Conservation (phyloP, 2,888 invertebrate species). For the Aporophyla lueneburgensis region DNA sequence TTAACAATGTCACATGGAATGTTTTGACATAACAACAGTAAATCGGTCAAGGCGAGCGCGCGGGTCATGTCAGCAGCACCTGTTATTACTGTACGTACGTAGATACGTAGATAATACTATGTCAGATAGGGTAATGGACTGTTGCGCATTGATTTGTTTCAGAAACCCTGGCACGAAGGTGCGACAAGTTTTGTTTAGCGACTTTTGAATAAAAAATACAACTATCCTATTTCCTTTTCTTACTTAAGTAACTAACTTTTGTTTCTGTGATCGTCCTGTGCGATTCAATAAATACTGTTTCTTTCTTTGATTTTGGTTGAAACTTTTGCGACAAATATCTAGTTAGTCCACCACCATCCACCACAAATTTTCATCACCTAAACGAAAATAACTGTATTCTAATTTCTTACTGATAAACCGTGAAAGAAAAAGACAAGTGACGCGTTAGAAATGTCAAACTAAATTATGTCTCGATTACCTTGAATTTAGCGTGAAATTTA, state of each 20-base stretch:
- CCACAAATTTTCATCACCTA: no score
- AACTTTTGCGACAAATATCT: not conserved
- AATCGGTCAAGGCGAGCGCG: slow-evolving; percentile 50
- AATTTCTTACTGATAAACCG: no score
- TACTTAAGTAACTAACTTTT: no score
- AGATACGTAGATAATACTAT: slow-evolving; percentile 9
- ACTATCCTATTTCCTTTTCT: not conserved
- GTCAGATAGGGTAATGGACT: slow-evolving; percentile 15
- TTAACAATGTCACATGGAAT: not conserved
- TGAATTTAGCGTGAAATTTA: no score
- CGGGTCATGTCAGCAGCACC: slow-evolving; percentile 37
- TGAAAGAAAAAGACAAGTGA: no score
- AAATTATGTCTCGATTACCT: no score
- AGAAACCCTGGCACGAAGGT: not conserved
- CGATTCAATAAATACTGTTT: no score
- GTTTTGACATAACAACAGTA: slow-evolving; percentile 31
- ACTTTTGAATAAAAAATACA: not conserved
- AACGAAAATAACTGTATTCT: no score
- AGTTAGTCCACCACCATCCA: no score
- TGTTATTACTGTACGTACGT: slow-evolving; percentile 2
- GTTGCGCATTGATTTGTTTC: slow-evolving; percentile 5
- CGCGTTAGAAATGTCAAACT: no score
- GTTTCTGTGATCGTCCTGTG: no score
- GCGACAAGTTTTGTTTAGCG: no score
- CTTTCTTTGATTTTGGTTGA: not conserved